Conservation (phyloP, 2,113 vertebrate species). For the Percopsis transmontana region DNA sequence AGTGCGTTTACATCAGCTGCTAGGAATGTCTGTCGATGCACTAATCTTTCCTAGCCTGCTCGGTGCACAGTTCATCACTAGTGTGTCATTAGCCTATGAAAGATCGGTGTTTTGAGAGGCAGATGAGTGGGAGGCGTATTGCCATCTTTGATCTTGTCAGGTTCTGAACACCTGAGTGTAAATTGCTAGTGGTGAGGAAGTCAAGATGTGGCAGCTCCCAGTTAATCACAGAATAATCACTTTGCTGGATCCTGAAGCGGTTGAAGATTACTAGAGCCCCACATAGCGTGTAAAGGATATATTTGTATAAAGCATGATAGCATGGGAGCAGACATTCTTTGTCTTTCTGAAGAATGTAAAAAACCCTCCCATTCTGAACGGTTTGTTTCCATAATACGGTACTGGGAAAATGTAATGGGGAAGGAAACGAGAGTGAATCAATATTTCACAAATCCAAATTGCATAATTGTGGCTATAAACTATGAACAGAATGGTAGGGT, state of each 20-base stretch:
- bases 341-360: not conserved
- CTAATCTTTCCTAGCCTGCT: slow-evolving; percentile 66
- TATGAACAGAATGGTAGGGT: too few species aligned
- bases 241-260: slow-evolving; percentile 17
- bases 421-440: not conserved
- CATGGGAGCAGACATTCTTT: not conserved
- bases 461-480: too few species aligned
- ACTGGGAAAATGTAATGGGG: too few species aligned
- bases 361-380: not conserved
- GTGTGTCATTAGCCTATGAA: slow-evolving; percentile 65
- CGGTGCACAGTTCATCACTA: slow-evolving; percentile 38
- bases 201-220: slow-evolving; percentile 40
- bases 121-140: slow-evolving; percentile 50
- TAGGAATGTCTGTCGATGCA: slow-evolving; percentile 73
- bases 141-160: slow-evolving; percentile 69
- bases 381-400: too few species aligned
- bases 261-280: too few species aligned
- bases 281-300: not conserved
- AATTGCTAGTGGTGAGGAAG: slow-evolving; percentile 34
- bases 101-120: slow-evolving; percentile 64
- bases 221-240: slow-evolving; percentile 39
- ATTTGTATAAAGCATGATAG: slow-evolving; percentile 1
- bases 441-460: too few species aligned
- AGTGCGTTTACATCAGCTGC: slow-evolving; percentile 66
- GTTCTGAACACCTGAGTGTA: slow-evolving; percentile 54